Conservation (phyloP, 2,888 invertebrate genomes). For the Drosophila birchii region DNA sequence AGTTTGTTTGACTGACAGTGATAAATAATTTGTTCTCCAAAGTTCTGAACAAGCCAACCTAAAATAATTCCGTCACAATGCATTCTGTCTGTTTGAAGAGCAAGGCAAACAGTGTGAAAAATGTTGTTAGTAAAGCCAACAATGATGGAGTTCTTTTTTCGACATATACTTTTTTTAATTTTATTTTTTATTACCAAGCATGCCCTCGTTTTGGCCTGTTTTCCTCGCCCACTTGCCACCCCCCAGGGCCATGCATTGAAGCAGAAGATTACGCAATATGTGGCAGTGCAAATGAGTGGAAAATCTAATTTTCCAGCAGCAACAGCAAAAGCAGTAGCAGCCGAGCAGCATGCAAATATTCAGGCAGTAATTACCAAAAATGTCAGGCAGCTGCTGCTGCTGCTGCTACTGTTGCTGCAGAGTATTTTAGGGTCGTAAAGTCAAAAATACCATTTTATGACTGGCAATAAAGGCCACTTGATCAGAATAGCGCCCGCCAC, state of each 20-base stretch:
- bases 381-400: constrained; percentile 27
- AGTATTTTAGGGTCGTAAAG: constrained; percentile 33
- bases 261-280: constrained; percentile 78
- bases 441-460: constrained; percentile 33
- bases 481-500: constrained; percentile 11
- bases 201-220: constrained; percentile 37
- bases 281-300: constrained; percentile 74
- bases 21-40: constrained; percentile 16
- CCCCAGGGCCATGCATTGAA: constrained; percentile 55
- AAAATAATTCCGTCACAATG: constrained; percentile 26
- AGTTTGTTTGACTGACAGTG: not conserved
- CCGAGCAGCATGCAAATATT: constrained; percentile 56
- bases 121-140: constrained; percentile 36
- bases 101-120: constrained; percentile 41
- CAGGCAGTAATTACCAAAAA: constrained; percentile 48
- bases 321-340: constrained; percentile 18
- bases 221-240: constrained; percentile 44
- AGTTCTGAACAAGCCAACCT: constrained; percentile 5
- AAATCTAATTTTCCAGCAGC: constrained; percentile 73
- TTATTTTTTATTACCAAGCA: constrained; percentile 13
- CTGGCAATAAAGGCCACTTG: constrained; percentile 19
- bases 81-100: constrained; percentile 38
- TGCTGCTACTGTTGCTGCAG: constrained; percentile 17
- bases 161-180: not conserved
- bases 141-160: constrained; percentile 39